Percentiles rank a stretch among this genome's conserved stretches.
Conservation (phyloP, 2,888 invertebrate species). For the Harpalus rubripes region DNA sequence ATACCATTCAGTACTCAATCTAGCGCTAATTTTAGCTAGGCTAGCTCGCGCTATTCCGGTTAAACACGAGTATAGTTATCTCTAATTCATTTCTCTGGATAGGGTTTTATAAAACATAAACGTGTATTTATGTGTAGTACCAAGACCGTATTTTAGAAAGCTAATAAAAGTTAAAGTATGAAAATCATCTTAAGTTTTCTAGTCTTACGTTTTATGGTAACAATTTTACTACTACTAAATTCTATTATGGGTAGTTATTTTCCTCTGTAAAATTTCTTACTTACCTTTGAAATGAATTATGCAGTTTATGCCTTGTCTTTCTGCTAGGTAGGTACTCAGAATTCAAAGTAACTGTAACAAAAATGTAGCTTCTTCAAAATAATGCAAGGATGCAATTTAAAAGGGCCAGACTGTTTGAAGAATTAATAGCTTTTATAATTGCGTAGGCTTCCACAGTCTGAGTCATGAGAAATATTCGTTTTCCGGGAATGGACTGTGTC, state of each 20-base stretch:
- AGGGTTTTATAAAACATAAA: too few species aligned
- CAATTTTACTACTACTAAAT: conserved; percentile 36
- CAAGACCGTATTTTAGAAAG: not conserved
- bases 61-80: too few species aligned
- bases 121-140: not conserved
- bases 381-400: too few species aligned
- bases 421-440: too few species aligned
- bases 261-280: conserved; percentile 1
- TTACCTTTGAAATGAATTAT: not conserved
- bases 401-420: too few species aligned
- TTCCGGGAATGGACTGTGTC: too few species aligned
- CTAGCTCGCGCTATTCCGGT: too few species aligned
- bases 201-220: conserved; percentile 13
- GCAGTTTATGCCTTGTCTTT: not conserved
- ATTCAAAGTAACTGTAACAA: not conserved
- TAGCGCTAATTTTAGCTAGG: too few species aligned
- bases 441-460: too few species aligned
- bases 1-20: too few species aligned
- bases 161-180: conserved; percentile 32
- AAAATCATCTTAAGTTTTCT: conserved; percentile 15
- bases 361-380: not conserved
- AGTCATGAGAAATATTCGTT: too few species aligned
- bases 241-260: conserved; percentile 43
- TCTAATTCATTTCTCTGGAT: too few species aligned
- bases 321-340: not conserved